These are phyloP conservation scores for Equus quagga DNA, from an alignment of 2,113 vertebrate species.

Conservation along the genomic window DNA sequence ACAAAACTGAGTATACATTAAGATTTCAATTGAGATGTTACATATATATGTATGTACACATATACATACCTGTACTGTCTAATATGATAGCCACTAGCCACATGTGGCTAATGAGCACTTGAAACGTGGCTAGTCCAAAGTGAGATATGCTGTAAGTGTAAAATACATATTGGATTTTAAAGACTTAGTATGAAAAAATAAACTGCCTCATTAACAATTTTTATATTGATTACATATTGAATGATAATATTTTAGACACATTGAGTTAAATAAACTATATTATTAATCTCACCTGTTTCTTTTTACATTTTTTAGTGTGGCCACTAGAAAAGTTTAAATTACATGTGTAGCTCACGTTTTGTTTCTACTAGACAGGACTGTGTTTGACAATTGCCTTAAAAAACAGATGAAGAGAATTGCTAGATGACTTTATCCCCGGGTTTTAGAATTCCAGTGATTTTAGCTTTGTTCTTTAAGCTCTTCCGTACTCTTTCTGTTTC, in stretches of 20 bases:
- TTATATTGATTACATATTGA: not conserved
- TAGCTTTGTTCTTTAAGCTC: not conserved
- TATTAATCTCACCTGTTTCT: not conserved
- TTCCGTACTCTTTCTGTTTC: not conserved
- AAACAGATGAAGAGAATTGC: not conserved
- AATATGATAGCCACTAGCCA: not conserved
- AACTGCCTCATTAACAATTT: not conserved
- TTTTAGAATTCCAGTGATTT: not conserved
- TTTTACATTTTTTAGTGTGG: not conserved
- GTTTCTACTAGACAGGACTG: not conserved
- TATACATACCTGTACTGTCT: not conserved
- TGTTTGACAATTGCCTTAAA: not conserved
- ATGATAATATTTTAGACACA: not conserved
- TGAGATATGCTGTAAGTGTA: not conserved
- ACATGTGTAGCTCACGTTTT: not conserved
- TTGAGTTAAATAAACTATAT: not conserved
- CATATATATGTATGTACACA: not conserved
- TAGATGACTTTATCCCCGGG: not conserved
- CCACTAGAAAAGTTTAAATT: not conserved
- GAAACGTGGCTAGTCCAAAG: not conserved
- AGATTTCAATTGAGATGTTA: not conserved
- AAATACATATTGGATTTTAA: not conserved
- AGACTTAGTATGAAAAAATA: conserved; percentile 9
- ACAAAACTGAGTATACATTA: not conserved
- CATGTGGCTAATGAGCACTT: not conserved